Percentiles rank a stretch among this genome's conserved stretches.
Conservation (phyloP, 2,113 vertebrate genomes). For the Centropus bengalensis region DNA sequence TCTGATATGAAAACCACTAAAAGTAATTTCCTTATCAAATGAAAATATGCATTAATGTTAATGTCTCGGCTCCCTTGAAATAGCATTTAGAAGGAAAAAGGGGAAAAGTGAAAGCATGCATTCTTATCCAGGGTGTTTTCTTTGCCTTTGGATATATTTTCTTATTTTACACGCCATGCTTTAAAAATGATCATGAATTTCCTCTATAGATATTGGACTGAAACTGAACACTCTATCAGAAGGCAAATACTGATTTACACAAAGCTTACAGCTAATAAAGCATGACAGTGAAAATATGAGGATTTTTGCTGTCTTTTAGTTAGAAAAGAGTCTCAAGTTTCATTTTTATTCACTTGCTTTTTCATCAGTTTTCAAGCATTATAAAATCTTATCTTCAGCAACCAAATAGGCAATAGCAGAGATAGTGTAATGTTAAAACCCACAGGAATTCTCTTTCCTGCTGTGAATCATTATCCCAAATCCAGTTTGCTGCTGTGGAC, state of each 20-base stretch:
- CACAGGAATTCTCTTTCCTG: neutral
- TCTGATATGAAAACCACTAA: slow-evolving; percentile 26
- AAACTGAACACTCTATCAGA: neutral
- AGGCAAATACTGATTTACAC: slow-evolving; percentile 23
- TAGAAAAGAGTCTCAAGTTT: neutral
- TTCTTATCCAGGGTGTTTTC: neutral
- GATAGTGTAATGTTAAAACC: neutral
- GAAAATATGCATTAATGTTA: slow-evolving; percentile 19
- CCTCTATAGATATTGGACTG: neutral
- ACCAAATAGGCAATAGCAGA: neutral
- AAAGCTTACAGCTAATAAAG: slow-evolving; percentile 48
- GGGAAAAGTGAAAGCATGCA: neutral
- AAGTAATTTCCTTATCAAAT: slow-evolving; percentile 39
- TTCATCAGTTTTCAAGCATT: neutral
- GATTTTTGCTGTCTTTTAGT: slow-evolving; percentile 4
- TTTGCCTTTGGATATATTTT: slow-evolving; percentile 17
- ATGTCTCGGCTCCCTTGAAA: slow-evolving; percentile 27
- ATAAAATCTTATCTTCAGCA: neutral
- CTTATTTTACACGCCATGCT: neutral
- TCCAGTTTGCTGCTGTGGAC: neutral
- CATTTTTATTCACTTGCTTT: neutral
- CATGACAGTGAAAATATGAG: slow-evolving; percentile 39
- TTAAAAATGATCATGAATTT: neutral
- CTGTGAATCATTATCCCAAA: neutral
- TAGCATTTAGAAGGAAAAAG: neutral